phyloP scores from a whole-genome alignment of 2,797 vertebrate genomes.

The Florisuga fusca region DNA sequence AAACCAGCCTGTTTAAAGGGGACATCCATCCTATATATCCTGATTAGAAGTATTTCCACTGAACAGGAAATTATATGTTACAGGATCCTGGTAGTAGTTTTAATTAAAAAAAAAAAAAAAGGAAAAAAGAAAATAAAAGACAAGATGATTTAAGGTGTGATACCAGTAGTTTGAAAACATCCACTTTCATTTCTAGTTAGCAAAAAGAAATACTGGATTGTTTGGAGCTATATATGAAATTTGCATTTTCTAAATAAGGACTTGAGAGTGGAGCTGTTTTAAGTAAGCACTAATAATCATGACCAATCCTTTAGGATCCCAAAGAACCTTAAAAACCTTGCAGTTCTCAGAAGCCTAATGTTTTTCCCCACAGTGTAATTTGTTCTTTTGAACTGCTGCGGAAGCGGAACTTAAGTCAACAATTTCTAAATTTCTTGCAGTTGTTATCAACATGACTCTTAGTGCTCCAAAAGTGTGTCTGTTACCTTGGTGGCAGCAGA shows the following conservation, averaged over 20 bases:
- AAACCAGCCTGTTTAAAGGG: slow-evolving; percentile 73
- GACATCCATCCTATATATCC: slow-evolving; percentile 65
- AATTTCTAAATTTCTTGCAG: slow-evolving; percentile 29
- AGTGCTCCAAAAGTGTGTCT: not conserved
- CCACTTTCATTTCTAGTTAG: slow-evolving; percentile 41
- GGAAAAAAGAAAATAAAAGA: not conserved
- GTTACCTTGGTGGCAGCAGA: not conserved
- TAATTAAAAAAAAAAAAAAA: slow-evolving; percentile 63
- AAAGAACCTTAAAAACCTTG: slow-evolving; percentile 23
- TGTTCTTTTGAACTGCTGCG: slow-evolving; percentile 57
- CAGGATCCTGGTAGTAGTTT: slow-evolving; percentile 67
- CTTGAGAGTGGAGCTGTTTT: not conserved
- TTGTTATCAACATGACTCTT: not conserved
- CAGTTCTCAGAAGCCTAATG: slow-evolving; percentile 11
- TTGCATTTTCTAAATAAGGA: slow-evolving; percentile 50
- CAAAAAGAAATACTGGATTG: not conserved
- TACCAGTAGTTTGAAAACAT: slow-evolving; percentile 47
- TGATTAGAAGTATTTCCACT: slow-evolving; percentile 76
- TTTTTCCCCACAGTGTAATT: not conserved
- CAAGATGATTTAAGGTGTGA: slow-evolving; percentile 42
- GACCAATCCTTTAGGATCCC: slow-evolving; percentile 44
- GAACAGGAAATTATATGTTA: slow-evolving; percentile 73
- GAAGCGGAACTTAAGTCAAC: slow-evolving; percentile 19
- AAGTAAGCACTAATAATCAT: slow-evolving; percentile 27
- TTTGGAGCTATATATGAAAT: slow-evolving; percentile 1